A percentile compares a stretch with the other conserved stretches of the same genome.
Evolutionary conservation across 2,797 vertebrate species (phyloP).

Genomic region (Chrosomus eos): DNA sequence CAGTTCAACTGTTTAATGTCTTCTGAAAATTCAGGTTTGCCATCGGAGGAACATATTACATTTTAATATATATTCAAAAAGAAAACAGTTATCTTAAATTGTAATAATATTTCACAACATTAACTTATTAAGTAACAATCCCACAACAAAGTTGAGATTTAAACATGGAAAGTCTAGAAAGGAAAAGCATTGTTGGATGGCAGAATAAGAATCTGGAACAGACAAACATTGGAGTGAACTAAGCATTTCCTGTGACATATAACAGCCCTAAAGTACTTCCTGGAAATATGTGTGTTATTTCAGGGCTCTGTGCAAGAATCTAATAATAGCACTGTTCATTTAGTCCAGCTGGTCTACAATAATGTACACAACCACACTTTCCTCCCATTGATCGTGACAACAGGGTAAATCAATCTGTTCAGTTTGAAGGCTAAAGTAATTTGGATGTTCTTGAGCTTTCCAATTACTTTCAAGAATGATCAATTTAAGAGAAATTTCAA

Average conservation of each 20-base stretch:
- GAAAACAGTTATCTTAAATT: neutral
- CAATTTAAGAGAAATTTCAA: neutral
- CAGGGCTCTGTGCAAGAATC: neutral
- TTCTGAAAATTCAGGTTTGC: neutral
- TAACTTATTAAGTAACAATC: neutral
- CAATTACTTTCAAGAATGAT: slow-evolving; percentile 3
- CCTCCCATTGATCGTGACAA: neutral
- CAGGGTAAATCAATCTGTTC: neutral
- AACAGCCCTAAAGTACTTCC: neutral
- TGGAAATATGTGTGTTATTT: neutral
- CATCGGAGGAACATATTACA: neutral
- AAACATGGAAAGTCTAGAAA: neutral
- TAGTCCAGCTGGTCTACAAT: neutral
- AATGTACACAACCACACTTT: neutral
- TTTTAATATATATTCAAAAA: neutral
- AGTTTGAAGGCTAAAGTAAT: slow-evolving; percentile 7
- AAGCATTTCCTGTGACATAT: neutral
- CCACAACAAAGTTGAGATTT: neutral
- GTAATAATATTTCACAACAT: neutral
- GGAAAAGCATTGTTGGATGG: neutral
- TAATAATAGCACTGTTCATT: neutral
- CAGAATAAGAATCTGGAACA: neutral
- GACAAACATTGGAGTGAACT: no score
- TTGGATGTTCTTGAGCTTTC: neutral
- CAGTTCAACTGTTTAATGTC: neutral